Evolutionary conservation across 2,888 invertebrate genomes (phyloP), one percentile per base, ranked within the genome.

Genomic region (Diachrysia chrysitis): DNA sequence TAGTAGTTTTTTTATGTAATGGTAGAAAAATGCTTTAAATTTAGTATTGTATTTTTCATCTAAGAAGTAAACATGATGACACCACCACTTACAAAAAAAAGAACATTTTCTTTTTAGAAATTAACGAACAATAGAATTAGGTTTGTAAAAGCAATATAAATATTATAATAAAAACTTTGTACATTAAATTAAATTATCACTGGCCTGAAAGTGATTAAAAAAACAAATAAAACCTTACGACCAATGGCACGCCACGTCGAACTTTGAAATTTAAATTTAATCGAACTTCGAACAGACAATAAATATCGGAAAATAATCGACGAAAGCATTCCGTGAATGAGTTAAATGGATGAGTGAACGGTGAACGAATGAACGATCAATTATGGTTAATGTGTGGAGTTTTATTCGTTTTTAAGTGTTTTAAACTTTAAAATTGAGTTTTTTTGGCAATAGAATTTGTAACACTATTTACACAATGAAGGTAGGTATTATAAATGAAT

Each of bases 291-390:
- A 56, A 6, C 46, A 53, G 35, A 66, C 66, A 72, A 37, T 66
- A 75, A 78, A 81, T 75, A 79, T 82, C 64, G 63, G 76, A 67
- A 83, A 84, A 83, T 83, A 76, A 77, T 79, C 73, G 71, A 53
- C 37, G 58, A 71, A 72, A 79, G 73, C 71, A 66, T 73, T 72
- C 60, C 57, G 63, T 62, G 73, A 69, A 74, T 68, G 64, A 76
- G 60, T 63, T 64, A 79, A 69, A 76, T 58, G 77, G 63, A 42
- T 76, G 79, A 79, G 62, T 66, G 77, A 74, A 73, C 66, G 69
- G n/a, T 64, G 80, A 77, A 76, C 69, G 76, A 77, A 68, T 69
- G 81, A 81, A 69, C 69, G 71, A 67, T 66, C 61, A 68, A 76
- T 72, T 69, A 71, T 66, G 70, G 75, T 74, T 78, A 76, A 61